phyloP scores from a whole-genome alignment of 2,113 vertebrate genomes.

The Platycercus adscitus region DNA sequence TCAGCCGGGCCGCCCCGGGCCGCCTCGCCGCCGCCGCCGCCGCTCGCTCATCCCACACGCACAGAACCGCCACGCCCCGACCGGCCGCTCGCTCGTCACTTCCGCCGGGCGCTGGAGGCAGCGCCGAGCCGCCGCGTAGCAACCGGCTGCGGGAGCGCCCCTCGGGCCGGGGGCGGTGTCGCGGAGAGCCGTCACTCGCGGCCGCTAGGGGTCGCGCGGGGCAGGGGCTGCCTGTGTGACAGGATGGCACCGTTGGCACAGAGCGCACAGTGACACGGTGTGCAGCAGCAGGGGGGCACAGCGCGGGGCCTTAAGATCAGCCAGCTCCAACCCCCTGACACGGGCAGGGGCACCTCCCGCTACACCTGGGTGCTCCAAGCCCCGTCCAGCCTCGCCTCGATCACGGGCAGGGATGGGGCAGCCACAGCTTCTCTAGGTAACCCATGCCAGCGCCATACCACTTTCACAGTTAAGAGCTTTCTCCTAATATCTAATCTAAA shows the following conservation, averaged over 20 bases:
- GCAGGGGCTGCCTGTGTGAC: fast-evolving
- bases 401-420: background rate
- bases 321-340: background rate
- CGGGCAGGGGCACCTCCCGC: background rate
- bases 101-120: background rate
- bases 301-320: too few species aligned
- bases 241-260: too few species aligned
- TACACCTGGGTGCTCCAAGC: background rate
- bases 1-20: background rate
- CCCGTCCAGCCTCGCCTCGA: too few species aligned
- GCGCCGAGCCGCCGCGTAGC: background rate
- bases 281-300: too few species aligned
- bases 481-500: background rate
- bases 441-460: fast-evolving
- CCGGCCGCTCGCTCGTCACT: background rate
- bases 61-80: background rate
- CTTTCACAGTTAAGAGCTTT: background rate
- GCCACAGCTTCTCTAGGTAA: background rate
- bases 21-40: background rate
- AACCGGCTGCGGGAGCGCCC: background rate
- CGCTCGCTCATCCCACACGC: background rate
- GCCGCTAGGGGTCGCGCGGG: background rate
- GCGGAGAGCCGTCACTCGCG: background rate
- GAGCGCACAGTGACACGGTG: too few species aligned
- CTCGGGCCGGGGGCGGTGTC: too few species aligned